Evolutionary conservation across 2,113 vertebrate genomes (phyloP).

Genomic region (Dipodomys stephensi): DNA sequence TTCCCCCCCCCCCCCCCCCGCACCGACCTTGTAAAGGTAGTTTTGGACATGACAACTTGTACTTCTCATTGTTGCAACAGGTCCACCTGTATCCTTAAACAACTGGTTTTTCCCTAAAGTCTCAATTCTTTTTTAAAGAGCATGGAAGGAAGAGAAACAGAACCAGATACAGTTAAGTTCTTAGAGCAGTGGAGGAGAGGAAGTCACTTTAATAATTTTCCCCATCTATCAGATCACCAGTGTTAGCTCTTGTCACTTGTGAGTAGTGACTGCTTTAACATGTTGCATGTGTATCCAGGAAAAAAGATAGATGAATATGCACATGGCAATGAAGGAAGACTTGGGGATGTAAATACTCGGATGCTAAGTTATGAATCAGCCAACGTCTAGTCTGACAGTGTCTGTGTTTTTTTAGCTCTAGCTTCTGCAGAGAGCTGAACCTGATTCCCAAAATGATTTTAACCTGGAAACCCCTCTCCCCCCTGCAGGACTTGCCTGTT

Average conservation of each 20-base stretch:
- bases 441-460: slow-evolving; percentile 44
- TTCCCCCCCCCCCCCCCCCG: no score
- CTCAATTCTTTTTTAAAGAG: neutral
- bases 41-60: no score
- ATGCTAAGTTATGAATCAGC: neutral
- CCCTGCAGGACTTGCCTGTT: slow-evolving; percentile 24
- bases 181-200: neutral
- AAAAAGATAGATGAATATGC: neutral
- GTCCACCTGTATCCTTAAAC: no score
- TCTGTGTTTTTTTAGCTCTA: slow-evolving; percentile 49
- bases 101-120: no score
- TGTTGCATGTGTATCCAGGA: neutral
- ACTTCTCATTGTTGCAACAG: no score
- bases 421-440: slow-evolving; percentile 20
- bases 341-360: neutral
- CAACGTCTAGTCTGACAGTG: neutral
- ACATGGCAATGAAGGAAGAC: neutral
- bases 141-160: neutral
- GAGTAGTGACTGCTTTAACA: slow-evolving; percentile 25
- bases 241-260: slow-evolving; percentile 15
- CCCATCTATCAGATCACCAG: neutral
- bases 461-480: slow-evolving; percentile 11
- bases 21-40: no score
- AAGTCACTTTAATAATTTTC: neutral
- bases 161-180: neutral